Evolutionary conservation across 2,797 vertebrate species (phyloP).

Genomic region (Rhabdophis nuchalis): DNA sequence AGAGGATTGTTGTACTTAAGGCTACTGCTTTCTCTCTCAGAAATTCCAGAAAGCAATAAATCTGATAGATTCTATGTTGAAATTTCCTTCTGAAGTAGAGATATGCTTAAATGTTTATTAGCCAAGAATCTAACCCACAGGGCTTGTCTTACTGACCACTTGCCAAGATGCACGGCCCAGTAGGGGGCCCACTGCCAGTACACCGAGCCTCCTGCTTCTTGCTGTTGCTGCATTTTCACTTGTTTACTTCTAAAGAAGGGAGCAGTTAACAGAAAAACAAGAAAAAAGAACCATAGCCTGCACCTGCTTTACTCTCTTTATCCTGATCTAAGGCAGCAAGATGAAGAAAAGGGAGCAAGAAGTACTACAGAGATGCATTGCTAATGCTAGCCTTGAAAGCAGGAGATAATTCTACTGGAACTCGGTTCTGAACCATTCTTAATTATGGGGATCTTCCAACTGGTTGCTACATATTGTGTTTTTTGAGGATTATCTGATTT

Average conservation of each 20-base stretch:
- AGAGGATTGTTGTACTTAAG: constrained; percentile 56
- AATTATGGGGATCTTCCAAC: background rate
- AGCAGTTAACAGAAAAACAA: background rate
- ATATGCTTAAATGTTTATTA: constrained; percentile 46
- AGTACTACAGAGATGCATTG: background rate
- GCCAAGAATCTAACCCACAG: constrained; percentile 35
- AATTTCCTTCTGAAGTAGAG: constrained; percentile 69
- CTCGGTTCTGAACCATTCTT: background rate
- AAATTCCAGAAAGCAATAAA: constrained; percentile 63
- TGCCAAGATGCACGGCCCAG: background rate
- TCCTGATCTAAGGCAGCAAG: background rate
- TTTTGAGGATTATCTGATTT: background rate
- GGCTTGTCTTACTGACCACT: background rate
- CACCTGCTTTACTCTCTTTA: background rate
- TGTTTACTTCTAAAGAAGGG: background rate
- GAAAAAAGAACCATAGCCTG: background rate
- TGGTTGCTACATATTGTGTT: background rate
- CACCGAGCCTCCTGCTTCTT: background rate
- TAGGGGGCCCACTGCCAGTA: background rate
- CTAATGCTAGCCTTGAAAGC: background rate
- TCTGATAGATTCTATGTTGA: constrained; percentile 65
- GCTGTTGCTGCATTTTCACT: background rate
- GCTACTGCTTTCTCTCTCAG: constrained; percentile 62
- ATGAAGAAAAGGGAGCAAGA: background rate
- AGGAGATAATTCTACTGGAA: background rate